phyloP scores from a whole-genome alignment of 2,797 vertebrate genomes.

The Eurystomus glaucurus region DNA sequence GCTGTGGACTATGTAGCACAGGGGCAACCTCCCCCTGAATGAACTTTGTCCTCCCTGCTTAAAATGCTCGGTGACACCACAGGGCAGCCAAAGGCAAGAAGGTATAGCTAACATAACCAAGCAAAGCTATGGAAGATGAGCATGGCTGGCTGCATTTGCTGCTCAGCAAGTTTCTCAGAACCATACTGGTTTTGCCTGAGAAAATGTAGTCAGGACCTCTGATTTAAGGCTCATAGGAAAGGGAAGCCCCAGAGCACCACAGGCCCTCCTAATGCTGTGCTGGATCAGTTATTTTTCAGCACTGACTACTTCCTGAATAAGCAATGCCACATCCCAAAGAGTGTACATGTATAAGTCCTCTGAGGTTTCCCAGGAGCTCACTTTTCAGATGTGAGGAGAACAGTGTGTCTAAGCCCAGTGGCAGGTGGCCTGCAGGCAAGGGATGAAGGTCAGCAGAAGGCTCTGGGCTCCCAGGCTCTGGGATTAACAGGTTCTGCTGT shows the following conservation, averaged over 20 bases:
- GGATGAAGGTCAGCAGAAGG: not conserved
- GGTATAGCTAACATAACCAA: not conserved
- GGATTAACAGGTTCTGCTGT: not conserved
- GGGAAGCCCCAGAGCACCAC: not conserved
- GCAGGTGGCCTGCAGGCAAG: not conserved
- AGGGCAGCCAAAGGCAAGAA: not conserved
- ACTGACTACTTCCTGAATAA: constrained; percentile 8
- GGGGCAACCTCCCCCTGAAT: not conserved
- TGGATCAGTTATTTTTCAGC: not conserved
- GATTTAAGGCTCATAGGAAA: not conserved
- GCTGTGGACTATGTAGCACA: not conserved
- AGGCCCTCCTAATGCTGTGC: not conserved
- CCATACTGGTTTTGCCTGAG: not conserved
- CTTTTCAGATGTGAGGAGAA: not conserved
- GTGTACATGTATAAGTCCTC: not conserved
- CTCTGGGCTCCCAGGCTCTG: not conserved
- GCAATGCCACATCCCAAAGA: not conserved
- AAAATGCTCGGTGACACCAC: not conserved
- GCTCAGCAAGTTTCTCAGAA: not conserved
- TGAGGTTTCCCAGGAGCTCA: not conserved
- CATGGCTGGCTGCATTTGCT: not conserved
- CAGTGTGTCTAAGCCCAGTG: accelerated
- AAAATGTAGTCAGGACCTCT: not conserved
- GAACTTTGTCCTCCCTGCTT: not conserved
- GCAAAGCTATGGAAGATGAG: not conserved